A percentile compares a stretch with the other conserved stretches of the same genome.
phyloP scores from a whole-genome alignment of 2,113 vertebrate genomes.

The Muntiacus muntjak region DNA sequence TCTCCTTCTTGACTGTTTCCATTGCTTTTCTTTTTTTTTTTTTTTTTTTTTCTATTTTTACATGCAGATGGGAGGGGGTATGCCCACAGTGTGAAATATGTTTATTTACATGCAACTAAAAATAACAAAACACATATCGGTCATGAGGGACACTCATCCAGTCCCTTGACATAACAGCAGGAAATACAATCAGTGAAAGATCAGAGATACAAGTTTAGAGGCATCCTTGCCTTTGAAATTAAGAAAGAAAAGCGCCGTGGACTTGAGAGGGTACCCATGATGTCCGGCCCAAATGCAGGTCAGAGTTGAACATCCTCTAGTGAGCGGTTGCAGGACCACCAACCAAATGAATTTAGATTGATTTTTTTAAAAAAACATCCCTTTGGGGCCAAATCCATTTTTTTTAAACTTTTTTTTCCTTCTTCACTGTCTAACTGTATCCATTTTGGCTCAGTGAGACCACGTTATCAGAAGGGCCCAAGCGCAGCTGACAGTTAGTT shows the following conservation, averaged over 20 bases:
- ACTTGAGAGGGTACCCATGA: fast-evolving
- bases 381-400: neutral
- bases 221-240: neutral
- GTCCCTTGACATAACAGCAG: neutral
- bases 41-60: neutral
- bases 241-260: fast-evolving
- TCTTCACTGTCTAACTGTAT: neutral
- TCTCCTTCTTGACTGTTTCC: neutral
- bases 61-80: neutral
- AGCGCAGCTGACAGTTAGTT: neutral
- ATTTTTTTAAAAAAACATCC: neutral
- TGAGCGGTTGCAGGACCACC: neutral
- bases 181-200: neutral
- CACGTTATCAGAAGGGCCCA: neutral
- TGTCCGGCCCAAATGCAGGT: neutral
- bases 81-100: neutral
- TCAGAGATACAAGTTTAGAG: neutral
- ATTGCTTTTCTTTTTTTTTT: neutral
- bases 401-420: neutral
- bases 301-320: fast-evolving
- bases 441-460: neutral
- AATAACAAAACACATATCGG: neutral
- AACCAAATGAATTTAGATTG: neutral
- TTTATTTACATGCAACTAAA: neutral
- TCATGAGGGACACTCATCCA: neutral